These are phyloP conservation scores for Sus cebifrons DNA, from an alignment of 2,797 vertebrate species.

Conservation along the genomic window DNA sequence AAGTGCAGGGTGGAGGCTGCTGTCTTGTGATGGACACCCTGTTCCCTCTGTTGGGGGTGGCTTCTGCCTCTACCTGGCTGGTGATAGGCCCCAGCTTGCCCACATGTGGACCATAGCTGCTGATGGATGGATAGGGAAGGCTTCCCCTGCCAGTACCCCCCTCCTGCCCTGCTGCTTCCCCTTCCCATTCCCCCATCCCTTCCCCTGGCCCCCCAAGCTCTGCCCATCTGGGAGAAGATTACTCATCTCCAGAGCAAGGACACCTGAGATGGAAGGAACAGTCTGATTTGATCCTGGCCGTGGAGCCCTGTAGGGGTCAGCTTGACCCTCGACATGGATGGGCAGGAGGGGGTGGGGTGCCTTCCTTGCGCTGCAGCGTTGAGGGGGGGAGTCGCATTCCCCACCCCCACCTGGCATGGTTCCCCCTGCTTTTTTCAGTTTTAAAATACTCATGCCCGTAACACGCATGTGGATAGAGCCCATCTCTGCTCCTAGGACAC, in stretches of 20 bases:
- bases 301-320: background rate
- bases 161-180: background rate
- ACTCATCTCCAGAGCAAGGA: background rate
- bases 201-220: background rate
- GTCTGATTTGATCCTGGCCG: background rate
- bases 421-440: background rate
- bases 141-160: too few species aligned
- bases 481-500: background rate
- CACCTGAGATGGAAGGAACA: background rate
- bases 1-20: background rate
- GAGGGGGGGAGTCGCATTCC: too few species aligned
- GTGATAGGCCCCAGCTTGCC: background rate
- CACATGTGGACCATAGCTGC: too few species aligned
- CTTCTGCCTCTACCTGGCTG: background rate
- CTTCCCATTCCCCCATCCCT: fast-evolving
- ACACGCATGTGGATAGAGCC: background rate
- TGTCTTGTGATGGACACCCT: too few species aligned
- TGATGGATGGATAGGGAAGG: background rate
- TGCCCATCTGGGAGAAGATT: background rate
- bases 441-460: background rate
- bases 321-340: background rate
- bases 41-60: background rate
- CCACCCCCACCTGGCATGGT: fast-evolving
- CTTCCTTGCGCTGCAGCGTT: background rate
- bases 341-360: background rate